Conservation (phyloP, 2,797 vertebrate genomes). For the Hapalemur alaotrensis region DNA sequence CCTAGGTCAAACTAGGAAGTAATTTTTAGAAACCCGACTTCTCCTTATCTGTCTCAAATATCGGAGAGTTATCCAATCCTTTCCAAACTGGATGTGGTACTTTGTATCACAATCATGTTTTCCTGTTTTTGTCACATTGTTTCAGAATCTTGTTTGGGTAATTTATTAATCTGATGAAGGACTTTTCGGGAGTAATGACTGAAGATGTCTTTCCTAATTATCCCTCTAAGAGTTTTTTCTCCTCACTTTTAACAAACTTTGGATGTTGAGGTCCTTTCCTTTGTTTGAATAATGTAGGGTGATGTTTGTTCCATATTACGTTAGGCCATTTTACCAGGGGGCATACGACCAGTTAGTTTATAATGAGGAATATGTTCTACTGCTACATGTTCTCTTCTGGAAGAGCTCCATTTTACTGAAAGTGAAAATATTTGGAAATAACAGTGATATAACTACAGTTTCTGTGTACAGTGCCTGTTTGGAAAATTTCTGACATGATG, state of each 20-base stretch:
- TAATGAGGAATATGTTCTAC: neutral
- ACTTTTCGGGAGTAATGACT: slow-evolving; percentile 2
- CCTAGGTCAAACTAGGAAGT: neutral
- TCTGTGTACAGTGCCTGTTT: neutral
- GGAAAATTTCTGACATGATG: slow-evolving; percentile 21
- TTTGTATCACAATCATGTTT: neutral
- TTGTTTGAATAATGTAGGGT: neutral
- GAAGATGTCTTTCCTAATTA: neutral
- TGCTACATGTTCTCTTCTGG: neutral
- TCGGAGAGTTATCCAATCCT: neutral
- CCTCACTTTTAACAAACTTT: neutral
- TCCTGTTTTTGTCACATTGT: slow-evolving; percentile 18
- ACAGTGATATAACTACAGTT: neutral
- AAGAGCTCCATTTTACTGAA: slow-evolving; percentile 40
- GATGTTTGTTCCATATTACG: neutral
- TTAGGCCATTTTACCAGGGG: slow-evolving; percentile 37
- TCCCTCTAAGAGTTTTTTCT: neutral
- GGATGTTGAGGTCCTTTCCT: slow-evolving; percentile 2
- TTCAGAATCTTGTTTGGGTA: slow-evolving; percentile 22
- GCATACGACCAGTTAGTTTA: slow-evolving; percentile 28
- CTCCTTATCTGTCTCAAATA: neutral
- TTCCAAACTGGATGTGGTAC: neutral
- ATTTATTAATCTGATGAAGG: slow-evolving; percentile 14
- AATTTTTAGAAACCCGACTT: neutral
- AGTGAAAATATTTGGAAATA: neutral